Base-by-base conservation (phyloP, 2,113 vertebrate genomes). In the Oxyura jamaicensis region DNA sequence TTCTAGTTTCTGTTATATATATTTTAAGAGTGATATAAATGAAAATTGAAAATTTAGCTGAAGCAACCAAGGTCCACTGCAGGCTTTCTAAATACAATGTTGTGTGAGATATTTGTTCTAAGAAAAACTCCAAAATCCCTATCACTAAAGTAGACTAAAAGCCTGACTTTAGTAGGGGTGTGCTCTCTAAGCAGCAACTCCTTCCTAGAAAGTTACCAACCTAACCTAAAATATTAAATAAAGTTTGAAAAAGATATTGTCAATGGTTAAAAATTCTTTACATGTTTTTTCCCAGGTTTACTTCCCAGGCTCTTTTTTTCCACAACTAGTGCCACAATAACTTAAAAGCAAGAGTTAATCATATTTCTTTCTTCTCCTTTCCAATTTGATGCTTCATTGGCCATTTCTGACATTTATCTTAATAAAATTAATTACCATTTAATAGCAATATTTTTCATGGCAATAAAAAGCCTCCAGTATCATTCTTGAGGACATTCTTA, bases 201-300 rank as follows among this genome's bases (percentile, higher is more conserved):
- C 13, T 75, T 39, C 35, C 73, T 58, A 67, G 13, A 15, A 33
- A 15, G 10, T 16, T 56, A 25, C 3, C 44, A 59, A 15, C 11
- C 83, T 78, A 50, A 85, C 58, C 12, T 41, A 33, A 72, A 46
- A 72, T 15, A 52, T 0, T 2, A 69, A 65, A 26, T 25, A 23
- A 82, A 73, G 13, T n/a, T 52, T 23, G 84, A 55, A 26, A 28
- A 41, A 39, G 10, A 4, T 26, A 31, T 44, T 83, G 88, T 35
- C 28, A 56, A 5, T 1, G 4, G 13, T 25, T 71, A 36, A 53
- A n/a, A 71, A 75, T 17, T 41, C 7, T 13, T 36, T 6, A 48
- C 1, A 2, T 1, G 10, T 39, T 73, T 44, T 42, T 11, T 23
- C 16, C 17, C 11, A 4, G 1, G 4, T 52, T 80, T 48, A 41